phyloP scores from a whole-genome alignment of 2,113 vertebrate species.

The Ailurus styani region DNA sequence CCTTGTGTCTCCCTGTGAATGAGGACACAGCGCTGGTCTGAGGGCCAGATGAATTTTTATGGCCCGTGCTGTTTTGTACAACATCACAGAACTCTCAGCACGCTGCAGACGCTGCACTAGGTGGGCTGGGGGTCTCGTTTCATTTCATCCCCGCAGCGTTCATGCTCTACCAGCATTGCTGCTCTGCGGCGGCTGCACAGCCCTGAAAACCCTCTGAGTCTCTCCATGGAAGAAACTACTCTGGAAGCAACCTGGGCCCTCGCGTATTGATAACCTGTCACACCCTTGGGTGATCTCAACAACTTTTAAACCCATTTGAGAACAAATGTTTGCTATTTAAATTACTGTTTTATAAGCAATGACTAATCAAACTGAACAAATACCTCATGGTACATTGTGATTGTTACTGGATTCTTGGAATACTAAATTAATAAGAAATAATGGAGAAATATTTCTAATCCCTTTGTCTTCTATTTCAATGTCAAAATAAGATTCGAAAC shows the following conservation, averaged over 20 bases:
- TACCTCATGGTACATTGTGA: not conserved
- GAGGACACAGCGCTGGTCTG: not conserved
- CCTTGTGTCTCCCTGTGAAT: no score
- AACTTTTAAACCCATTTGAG: not conserved
- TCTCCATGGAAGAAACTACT: not conserved
- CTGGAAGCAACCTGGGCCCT: not conserved
- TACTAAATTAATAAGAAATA: not conserved
- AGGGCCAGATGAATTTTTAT: not conserved
- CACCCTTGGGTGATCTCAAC: not conserved
- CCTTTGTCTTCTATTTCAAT: not conserved
- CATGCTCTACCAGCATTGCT: not conserved
- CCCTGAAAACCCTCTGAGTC: not conserved
- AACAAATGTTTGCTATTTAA: not conserved
- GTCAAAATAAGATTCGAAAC: not conserved
- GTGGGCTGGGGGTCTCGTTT: not conserved
- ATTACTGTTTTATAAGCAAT: not conserved
- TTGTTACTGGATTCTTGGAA: not conserved
- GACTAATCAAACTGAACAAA: not conserved
- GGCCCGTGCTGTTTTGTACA: not conserved
- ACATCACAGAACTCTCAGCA: not conserved
- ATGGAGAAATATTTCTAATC: not conserved
- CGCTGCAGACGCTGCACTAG: not conserved
- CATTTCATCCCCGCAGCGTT: not conserved
- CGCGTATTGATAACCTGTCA: rapidly evolving
- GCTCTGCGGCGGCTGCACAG: not conserved